Percentiles rank a stretch among this genome's conserved stretches.
These are phyloP conservation scores for Rhinolophus sinicus DNA, from an alignment of 2,113 vertebrate species.

Conservation along the genomic window DNA sequence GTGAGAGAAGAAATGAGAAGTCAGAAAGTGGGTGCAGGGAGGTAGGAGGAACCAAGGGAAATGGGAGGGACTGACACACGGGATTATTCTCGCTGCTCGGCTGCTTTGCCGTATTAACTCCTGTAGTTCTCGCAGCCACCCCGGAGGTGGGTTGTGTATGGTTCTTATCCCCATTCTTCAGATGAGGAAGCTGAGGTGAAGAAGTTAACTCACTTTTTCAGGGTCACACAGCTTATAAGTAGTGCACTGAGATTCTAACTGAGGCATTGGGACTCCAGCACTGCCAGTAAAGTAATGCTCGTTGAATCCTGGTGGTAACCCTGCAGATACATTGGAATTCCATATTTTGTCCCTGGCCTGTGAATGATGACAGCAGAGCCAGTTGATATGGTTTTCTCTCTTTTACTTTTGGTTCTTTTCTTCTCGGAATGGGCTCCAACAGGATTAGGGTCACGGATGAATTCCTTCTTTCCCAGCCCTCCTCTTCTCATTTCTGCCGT, in stretches of 20 bases:
- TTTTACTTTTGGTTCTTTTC: conserved; percentile 30
- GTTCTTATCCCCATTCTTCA: neutral
- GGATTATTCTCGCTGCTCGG: neutral
- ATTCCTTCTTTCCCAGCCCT: neutral
- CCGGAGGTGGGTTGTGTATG: neutral
- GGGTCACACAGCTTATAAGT: neutral
- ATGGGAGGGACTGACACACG: neutral
- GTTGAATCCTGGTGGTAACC: neutral
- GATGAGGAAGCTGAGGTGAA: neutral
- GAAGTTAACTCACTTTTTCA: neutral
- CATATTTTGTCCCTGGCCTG: neutral
- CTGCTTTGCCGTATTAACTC: neutral
- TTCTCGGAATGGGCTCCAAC: neutral
- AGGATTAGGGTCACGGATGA: neutral
- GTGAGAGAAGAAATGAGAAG: too few relatives aligned
- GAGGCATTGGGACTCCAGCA: neutral
- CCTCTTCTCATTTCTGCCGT: neutral
- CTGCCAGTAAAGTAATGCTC: neutral
- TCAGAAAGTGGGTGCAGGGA: neutral
- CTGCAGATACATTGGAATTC: neutral
- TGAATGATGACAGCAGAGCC: neutral
- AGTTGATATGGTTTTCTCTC: neutral
- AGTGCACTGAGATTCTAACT: neutral
- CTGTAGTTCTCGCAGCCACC: neutral
- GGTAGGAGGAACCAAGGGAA: neutral